Conservation (phyloP, 37 sponge, comb jelly and placozoan genomes). For the Chondrosia reniformis region DNA sequence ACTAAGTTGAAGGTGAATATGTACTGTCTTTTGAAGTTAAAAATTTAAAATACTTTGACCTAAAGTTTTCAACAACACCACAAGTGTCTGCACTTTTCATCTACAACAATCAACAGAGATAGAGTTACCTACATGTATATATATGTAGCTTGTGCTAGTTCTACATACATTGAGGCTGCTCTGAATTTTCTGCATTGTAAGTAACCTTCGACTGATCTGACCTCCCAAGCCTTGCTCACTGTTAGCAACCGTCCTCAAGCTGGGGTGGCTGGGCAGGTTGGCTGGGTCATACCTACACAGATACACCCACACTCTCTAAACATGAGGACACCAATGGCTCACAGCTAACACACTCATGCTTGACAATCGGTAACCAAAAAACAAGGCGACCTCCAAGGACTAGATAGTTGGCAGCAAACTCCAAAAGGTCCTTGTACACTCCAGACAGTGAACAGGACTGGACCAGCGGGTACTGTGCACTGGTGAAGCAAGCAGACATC, state of each 20-base stretch:
- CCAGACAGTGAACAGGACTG: slow-evolving; percentile 67
- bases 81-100: no score
- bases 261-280: slow-evolving; percentile 61
- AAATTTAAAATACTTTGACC: no score
- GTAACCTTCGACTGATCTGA: slow-evolving; percentile 38
- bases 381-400: slow-evolving; percentile 82
- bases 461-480: slow-evolving; percentile 6
- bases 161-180: background rate
- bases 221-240: slow-evolving; percentile 64
- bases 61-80: no score
- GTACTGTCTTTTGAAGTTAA: no score
- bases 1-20: no score
- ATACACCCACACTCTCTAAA: background rate
- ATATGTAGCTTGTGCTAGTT: no score
- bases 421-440: slow-evolving; percentile 62
- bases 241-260: slow-evolving; percentile 39
- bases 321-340: background rate
- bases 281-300: slow-evolving; percentile 24
- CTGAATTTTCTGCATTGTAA: slow-evolving; percentile 77
- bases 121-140: no score
- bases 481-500: background rate
- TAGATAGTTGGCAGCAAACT: slow-evolving; percentile 68
- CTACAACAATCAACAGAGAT: no score
- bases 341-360: slow-evolving; percentile 41
- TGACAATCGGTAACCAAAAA: slow-evolving; percentile 78